Conservation (phyloP, 2,888 invertebrate genomes). For the Plagiodera versicolora region DNA sequence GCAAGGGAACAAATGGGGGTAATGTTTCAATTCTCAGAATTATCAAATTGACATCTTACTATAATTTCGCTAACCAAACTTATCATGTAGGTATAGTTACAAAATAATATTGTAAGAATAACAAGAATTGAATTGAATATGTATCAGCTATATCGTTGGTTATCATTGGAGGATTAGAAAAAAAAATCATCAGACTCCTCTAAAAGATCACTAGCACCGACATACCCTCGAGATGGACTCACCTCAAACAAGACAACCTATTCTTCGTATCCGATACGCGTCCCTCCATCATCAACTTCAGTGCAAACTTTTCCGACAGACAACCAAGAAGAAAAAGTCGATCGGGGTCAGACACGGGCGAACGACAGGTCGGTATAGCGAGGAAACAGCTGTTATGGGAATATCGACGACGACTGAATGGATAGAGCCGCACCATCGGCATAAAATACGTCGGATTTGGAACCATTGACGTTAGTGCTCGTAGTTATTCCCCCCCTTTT, state of each 20-base stretch:
- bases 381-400: slow-evolving; percentile 17
- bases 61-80: no score
- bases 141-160: no score
- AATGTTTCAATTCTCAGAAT: no score
- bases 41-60: no score
- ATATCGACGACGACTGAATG: slow-evolving; percentile 14
- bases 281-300: slow-evolving; percentile 37
- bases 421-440: slow-evolving; percentile 34
- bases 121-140: no score
- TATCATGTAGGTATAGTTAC: no score
- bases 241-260: slow-evolving; percentile 44
- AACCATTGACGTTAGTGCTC: slow-evolving; percentile 34
- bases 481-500: slow-evolving; percentile 26
- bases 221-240: slow-evolving; percentile 19
- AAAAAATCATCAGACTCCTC: no score
- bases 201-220: no score
- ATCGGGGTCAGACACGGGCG: slow-evolving; percentile 6
- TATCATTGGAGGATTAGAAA: no score
- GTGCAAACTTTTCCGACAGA: slow-evolving; percentile 20
- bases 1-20: no score
- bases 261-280: slow-evolving; percentile 39
- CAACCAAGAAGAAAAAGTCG: slow-evolving; percentile 4
- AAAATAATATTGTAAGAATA: no score
- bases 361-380: background rate
- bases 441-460: slow-evolving; percentile 28